These are phyloP conservation scores for Hoplias malabaricus DNA, from an alignment of 2,113 vertebrate genomes.

Conservation along the genomic window DNA sequence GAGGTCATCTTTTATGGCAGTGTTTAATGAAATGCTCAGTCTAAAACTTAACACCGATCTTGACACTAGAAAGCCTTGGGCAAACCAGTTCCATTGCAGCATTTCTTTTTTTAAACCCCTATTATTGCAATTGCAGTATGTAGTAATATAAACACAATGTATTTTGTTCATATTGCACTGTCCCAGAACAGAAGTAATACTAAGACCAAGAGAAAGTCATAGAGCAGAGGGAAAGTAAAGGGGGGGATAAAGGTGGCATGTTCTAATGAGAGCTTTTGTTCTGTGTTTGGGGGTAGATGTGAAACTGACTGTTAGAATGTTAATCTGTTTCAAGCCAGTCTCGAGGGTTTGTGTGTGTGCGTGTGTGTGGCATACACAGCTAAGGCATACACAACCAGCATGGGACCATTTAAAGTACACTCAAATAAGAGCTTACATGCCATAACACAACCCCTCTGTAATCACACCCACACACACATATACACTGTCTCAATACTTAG, in stretches of 20 bases:
- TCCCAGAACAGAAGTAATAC: not conserved
- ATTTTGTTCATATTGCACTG: not conserved
- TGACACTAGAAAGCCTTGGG: too few relatives aligned
- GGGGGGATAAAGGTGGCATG: not conserved
- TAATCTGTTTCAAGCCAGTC: slow-evolving; percentile 44
- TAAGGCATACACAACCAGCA: slow-evolving; percentile 17
- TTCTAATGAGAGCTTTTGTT: slow-evolving; percentile 34
- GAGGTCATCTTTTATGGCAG: too few relatives aligned
- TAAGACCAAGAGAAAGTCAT: not conserved
- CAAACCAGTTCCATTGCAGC: too few relatives aligned
- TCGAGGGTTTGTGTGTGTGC: not conserved
- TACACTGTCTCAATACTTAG: too few relatives aligned
- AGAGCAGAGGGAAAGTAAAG: not conserved
- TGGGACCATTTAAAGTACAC: slow-evolving; percentile 29
- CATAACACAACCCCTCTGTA: not conserved
- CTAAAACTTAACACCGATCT: too few relatives aligned
- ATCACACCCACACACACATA: not conserved
- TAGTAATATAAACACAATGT: not conserved
- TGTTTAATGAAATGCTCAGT: too few relatives aligned
- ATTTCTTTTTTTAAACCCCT: too few relatives aligned
- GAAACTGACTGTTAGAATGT: slow-evolving; percentile 43
- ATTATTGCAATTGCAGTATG: too few relatives aligned
- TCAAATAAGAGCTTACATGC: not conserved
- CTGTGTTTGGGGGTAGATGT: slow-evolving; percentile 23
- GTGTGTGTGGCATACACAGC: not conserved